phyloP scores from a whole-genome alignment of 1,140 invertebrate genomes.

The Dufourea novaeangliae region DNA sequence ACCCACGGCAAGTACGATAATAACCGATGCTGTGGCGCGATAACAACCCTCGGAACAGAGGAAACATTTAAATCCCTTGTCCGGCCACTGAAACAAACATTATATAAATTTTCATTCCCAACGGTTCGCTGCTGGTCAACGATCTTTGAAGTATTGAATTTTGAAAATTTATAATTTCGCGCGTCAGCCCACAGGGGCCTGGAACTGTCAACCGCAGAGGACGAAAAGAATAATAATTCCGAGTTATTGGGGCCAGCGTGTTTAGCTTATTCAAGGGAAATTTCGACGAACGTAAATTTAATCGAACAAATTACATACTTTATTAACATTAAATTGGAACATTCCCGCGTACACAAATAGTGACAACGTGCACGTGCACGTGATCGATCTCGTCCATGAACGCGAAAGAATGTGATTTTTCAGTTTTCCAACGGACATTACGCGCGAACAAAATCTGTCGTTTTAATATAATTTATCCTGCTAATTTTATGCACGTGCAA shows the following conservation, averaged over 20 bases:
- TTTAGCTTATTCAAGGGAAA: constrained; percentile 14
- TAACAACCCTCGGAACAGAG: neutral
- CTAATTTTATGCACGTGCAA: constrained; percentile 4
- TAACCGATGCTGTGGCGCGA: neutral
- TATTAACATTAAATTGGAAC: constrained; percentile 16
- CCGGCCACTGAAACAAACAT: constrained; percentile 23
- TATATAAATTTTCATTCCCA: neutral
- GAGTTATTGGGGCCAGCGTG: neutral
- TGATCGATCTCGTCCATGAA: neutral
- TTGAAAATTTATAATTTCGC: constrained; percentile 33
- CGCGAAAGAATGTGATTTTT: neutral
- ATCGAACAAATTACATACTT: neutral
- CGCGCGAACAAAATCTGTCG: neutral
- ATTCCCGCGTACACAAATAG: neutral
- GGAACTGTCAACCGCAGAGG: neutral
- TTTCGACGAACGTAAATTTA: neutral
- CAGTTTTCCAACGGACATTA: neutral
- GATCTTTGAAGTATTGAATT: neutral
- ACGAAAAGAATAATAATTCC: neutral
- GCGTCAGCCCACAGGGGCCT: neutral
- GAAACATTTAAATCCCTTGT: constrained; percentile 21
- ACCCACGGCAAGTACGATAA: constrained; percentile 8
- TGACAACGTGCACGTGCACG: too few relatives aligned
- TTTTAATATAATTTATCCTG: constrained; percentile 38
- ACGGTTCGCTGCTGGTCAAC: neutral